Evolutionary conservation across 2,888 invertebrate genomes (phyloP).

Genomic region (Cheilosia variabilis): DNA sequence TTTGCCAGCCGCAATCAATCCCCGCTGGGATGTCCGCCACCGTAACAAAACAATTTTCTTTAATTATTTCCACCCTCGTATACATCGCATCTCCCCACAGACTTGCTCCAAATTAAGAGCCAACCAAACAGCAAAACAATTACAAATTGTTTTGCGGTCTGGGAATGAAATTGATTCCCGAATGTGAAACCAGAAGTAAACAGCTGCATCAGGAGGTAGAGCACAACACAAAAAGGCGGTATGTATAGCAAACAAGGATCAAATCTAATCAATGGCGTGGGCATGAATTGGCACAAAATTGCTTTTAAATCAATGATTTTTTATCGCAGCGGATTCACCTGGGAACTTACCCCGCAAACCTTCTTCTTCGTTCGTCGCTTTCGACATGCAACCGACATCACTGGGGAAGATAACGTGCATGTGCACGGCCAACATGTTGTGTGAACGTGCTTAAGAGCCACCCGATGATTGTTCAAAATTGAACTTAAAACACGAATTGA

Average conservation of each 20-base stretch:
- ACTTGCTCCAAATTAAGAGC: slow-evolving; percentile 18
- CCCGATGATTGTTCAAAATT: slow-evolving; percentile 29
- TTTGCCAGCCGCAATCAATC: neutral
- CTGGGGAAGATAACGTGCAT: slow-evolving; percentile 30
- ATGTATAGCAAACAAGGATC: slow-evolving; percentile 34
- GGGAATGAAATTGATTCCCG: slow-evolving; percentile 33
- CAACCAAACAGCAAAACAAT: slow-evolving; percentile 49
- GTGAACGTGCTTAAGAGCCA: neutral
- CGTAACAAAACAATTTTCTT: slow-evolving; percentile 8
- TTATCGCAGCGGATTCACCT: slow-evolving; percentile 57
- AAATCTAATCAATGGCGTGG: slow-evolving; percentile 74
- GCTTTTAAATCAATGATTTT: slow-evolving; percentile 76
- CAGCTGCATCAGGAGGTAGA: neutral
- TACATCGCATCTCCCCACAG: neutral
- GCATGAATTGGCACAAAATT: slow-evolving; percentile 76
- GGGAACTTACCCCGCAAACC: slow-evolving; percentile 30
- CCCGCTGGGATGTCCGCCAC: neutral
- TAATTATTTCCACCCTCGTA: neutral
- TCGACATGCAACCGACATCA: slow-evolving; percentile 61
- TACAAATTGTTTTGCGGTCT: slow-evolving; percentile 55
- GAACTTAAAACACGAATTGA: slow-evolving; percentile 36
- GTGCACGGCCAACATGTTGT: slow-evolving; percentile 11
- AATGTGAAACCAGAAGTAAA: slow-evolving; percentile 5
- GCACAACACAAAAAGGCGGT: slow-evolving; percentile 22
- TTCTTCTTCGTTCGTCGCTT: neutral